These are phyloP conservation scores for Siphonodentalium dalli DNA, from an alignment of 2,888 invertebrate species.

Conservation along the genomic window DNA sequence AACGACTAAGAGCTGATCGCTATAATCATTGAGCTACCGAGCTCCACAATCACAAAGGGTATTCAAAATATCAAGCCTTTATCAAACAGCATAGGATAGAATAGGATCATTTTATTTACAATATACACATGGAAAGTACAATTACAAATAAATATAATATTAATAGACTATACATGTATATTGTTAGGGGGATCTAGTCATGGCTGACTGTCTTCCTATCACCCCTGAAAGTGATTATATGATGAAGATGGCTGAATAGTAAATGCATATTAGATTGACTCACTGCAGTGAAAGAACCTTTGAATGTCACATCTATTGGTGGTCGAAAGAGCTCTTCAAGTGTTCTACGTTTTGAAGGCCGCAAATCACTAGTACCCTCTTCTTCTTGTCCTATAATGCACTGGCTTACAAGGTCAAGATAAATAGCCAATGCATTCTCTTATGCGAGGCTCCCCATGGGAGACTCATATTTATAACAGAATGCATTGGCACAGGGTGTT, in stretches of 20 bases:
- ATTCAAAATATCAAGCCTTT: no score
- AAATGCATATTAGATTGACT: slow-evolving; percentile 4
- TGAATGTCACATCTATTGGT: slow-evolving; percentile 73
- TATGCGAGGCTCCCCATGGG: no score
- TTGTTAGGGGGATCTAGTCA: neutral
- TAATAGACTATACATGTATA: neutral
- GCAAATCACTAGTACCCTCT: slow-evolving; percentile 24
- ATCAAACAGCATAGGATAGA: no score
- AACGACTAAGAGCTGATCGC: no score
- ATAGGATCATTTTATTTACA: no score
- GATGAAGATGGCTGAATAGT: neutral
- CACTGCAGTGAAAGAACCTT: slow-evolving; percentile 71
- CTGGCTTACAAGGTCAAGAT: neutral
- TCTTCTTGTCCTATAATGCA: slow-evolving; percentile 52
- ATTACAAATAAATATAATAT: no score
- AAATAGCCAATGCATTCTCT: neutral
- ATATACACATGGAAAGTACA: no score
- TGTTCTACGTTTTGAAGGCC: slow-evolving; percentile 66
- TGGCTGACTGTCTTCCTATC: neutral
- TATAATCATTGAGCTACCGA: no score
- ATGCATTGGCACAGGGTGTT: no score
- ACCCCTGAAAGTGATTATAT: neutral
- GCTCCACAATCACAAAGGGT: no score
- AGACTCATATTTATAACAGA: neutral
- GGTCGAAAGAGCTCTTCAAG: slow-evolving; percentile 76